These are phyloP conservation scores for Psephotus haematonotus DNA, from an alignment of 2,113 vertebrate species.

Conservation along the genomic window DNA sequence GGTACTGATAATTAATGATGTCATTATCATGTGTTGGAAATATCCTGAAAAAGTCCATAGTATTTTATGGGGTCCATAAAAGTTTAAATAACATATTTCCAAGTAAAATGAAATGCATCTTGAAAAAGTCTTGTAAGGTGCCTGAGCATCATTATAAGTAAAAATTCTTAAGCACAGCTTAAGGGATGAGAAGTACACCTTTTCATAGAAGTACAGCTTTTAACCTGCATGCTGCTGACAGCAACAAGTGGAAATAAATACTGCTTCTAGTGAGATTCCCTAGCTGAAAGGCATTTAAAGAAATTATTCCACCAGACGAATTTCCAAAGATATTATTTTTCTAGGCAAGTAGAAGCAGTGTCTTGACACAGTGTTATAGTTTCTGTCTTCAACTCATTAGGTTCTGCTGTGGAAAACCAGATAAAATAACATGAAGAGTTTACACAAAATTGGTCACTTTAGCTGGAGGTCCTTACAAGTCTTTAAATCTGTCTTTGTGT, in stretches of 20 bases:
- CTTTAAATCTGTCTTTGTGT: background rate
- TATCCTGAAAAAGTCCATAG: background rate
- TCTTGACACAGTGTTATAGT: background rate
- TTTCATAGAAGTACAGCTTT: constrained; percentile 15
- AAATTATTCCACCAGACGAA: background rate
- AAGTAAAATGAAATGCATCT: background rate
- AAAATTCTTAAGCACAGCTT: background rate
- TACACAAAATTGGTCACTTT: background rate
- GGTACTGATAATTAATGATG: background rate
- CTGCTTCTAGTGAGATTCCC: background rate
- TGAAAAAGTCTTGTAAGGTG: background rate
- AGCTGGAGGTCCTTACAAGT: background rate
- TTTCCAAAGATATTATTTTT: background rate
- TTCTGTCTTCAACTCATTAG: background rate
- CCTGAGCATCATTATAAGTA: background rate
- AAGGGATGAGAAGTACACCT: background rate
- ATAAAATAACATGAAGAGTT: background rate
- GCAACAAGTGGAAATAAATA: background rate
- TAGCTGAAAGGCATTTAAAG: background rate
- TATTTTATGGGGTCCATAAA: background rate
- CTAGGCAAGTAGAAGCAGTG: background rate
- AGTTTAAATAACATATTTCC: background rate
- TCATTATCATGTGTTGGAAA: background rate
- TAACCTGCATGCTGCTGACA: background rate
- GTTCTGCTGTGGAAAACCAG: background rate